Conservation (phyloP, 1,140 invertebrate species). For the Ectropis grisescens region DNA sequence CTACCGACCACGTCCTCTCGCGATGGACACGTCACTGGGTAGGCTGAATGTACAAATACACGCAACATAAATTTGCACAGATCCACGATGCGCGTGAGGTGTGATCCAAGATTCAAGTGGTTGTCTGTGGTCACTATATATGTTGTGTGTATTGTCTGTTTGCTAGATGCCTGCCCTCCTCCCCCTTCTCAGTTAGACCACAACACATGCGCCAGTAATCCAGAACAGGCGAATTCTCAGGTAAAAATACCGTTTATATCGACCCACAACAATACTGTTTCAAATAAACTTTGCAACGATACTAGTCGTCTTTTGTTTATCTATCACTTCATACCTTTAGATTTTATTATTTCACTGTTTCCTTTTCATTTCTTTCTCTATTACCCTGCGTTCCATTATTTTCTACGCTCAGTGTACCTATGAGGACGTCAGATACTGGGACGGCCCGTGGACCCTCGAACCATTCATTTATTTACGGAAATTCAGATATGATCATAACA, state of each 20-base stretch:
- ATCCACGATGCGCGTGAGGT: conserved; percentile 58
- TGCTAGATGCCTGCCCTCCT: conserved; percentile 77
- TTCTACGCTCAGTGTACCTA: conserved; percentile 49
- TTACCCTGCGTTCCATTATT: conserved; percentile 42
- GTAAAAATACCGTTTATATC: conserved; percentile 67
- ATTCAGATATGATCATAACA: conserved; percentile 15
- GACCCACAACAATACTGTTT: conserved; percentile 61
- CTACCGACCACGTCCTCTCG: not conserved
- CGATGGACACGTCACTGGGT: conserved; percentile 29
- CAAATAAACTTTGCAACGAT: conserved; percentile 60
- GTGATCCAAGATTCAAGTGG: conserved; percentile 66
- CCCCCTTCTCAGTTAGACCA: conserved; percentile 78
- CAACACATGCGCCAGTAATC: conserved; percentile 72
- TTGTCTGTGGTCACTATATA: conserved; percentile 70
- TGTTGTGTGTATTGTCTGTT: conserved; percentile 73
- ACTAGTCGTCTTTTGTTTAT: conserved; percentile 56
- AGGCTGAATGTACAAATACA: conserved; percentile 56
- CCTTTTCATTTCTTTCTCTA: conserved; percentile 38
- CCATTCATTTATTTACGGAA: no score
- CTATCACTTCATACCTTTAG: conserved; percentile 62
- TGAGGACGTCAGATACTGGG: conserved; percentile 23
- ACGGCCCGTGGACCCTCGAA: conserved; percentile 13
- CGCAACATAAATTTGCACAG: conserved; percentile 63
- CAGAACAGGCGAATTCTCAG: conserved; percentile 71
- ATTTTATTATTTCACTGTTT: conserved; percentile 51